phyloP scores from a whole-genome alignment of 1,140 invertebrate genomes.

The Solen grandis region DNA sequence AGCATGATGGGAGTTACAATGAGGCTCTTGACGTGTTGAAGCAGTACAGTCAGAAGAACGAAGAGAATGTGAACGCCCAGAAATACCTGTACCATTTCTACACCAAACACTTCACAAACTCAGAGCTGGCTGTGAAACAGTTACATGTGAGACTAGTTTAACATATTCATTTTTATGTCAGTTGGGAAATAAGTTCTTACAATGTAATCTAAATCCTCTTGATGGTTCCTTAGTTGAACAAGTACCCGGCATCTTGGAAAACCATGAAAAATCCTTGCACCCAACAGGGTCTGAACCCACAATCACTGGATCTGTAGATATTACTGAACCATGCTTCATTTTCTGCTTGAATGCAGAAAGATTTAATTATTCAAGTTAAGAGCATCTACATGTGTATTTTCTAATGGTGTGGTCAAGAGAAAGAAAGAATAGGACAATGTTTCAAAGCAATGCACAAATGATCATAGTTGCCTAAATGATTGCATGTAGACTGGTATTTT shows the following conservation, averaged over 20 bases:
- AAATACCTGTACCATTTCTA: conserved; percentile 43
- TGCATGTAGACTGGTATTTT: not conserved
- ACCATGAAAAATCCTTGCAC: not conserved
- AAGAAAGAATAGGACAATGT: too few species aligned
- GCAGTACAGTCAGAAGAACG: not conserved
- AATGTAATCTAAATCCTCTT: too few species aligned
- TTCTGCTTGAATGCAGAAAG: not conserved
- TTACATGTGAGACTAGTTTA: conserved; percentile 14
- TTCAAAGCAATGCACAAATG: not conserved
- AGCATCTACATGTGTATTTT: too few species aligned
- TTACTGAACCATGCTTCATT: not conserved
- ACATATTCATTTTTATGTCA: not conserved
- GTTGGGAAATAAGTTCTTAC: too few species aligned
- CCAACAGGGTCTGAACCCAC: not conserved
- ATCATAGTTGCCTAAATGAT: not conserved
- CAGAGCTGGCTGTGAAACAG: not conserved
- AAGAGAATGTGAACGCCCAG: conserved; percentile 19
- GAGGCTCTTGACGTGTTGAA: not conserved
- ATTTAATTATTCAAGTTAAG: not conserved
- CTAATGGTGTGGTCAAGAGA: too few species aligned
- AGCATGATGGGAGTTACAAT: not conserved
- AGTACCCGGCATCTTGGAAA: too few species aligned
- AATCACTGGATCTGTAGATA: not conserved
- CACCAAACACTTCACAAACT: conserved; percentile 1
- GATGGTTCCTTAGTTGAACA: not conserved